A percentile compares a stretch with the other conserved stretches of the same genome.
phyloP scores from a whole-genome alignment of 2,888 invertebrate species.

The Torymus auratus region DNA sequence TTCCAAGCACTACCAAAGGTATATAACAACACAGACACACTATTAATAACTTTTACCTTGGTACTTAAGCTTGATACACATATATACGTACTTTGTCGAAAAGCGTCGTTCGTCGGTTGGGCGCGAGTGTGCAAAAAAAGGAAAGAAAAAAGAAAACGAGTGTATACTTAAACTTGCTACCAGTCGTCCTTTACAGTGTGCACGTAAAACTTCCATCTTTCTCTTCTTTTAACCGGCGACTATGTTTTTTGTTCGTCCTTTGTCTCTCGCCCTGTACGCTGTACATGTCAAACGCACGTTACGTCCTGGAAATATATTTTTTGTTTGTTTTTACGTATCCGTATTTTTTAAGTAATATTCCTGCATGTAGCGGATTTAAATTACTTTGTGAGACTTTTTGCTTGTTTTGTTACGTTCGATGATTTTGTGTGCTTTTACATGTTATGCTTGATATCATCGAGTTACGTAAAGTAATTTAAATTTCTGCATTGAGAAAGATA shows the following conservation, averaged over 20 bases:
- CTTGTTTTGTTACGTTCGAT: conserved; percentile 25
- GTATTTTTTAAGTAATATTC: neutral
- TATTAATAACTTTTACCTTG: conserved; percentile 66
- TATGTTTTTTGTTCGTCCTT: neutral
- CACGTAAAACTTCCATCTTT: conserved; percentile 37
- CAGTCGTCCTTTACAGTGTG: conserved; percentile 49
- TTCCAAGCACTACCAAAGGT: conserved; percentile 74
- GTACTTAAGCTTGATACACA: conserved; percentile 47
- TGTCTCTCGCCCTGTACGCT: neutral
- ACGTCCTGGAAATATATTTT: neutral
- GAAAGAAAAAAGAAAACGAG: conserved; percentile 21
- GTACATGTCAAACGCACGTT: neutral
- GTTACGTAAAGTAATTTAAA: conserved; percentile 10
- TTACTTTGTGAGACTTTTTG: neutral
- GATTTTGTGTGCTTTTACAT: conserved; percentile 26
- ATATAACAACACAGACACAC: conserved; percentile 64
- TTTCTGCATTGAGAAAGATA: neutral
- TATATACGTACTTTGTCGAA: conserved; percentile 2
- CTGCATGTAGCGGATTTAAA: neutral
- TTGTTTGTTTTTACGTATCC: conserved; percentile 2
- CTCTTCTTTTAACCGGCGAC: conserved; percentile 17
- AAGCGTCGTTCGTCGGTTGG: conserved; percentile 21
- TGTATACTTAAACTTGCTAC: conserved; percentile 14
- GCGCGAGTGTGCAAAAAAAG: conserved; percentile 11
- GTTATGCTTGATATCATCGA: neutral